A percentile compares a stretch with the other conserved stretches of the same genome.
Evolutionary conservation across 2,113 vertebrate genomes (phyloP).

Genomic region (Thalassoma bifasciatum): DNA sequence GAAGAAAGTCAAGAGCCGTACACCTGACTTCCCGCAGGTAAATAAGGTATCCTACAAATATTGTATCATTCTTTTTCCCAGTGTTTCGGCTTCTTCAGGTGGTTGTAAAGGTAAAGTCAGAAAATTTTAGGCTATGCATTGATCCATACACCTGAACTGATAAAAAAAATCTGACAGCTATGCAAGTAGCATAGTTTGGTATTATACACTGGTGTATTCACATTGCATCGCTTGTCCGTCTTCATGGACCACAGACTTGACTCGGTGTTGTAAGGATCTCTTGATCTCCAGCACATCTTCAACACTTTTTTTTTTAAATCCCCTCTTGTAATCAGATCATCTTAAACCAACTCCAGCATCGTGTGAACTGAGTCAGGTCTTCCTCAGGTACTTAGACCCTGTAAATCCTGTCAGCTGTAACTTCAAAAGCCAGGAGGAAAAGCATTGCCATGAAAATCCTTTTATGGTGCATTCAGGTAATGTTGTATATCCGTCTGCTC

Average conservation of each 20-base stretch:
- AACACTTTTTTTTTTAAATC: constrained; percentile 15
- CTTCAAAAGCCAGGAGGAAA: constrained; percentile 4
- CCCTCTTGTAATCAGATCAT: not conserved
- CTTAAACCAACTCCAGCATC: not conserved
- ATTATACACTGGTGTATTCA: too few species aligned
- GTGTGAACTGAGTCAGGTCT: not conserved
- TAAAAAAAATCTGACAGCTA: too few species aligned
- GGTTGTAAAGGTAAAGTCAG: too few species aligned
- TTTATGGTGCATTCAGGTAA: constrained; percentile 22
- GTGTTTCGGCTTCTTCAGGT: too few species aligned
- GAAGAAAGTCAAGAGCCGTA: too few species aligned
- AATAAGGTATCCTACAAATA: too few species aligned
- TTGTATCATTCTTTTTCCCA: too few species aligned
- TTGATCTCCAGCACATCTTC: not conserved
- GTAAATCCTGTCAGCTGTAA: constrained; percentile 43
- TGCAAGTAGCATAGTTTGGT: too few species aligned
- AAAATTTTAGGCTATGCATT: too few species aligned
- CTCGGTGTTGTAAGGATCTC: not conserved
- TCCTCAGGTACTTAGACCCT: not conserved
- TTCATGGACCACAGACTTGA: too few species aligned
- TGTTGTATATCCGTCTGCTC: constrained; percentile 8
- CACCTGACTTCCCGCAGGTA: too few species aligned
- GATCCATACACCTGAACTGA: not conserved
- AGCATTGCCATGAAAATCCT: constrained; percentile 11
- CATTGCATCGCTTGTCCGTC: too few species aligned